Evolutionary conservation across 2,888 invertebrate genomes (phyloP).

Genomic region (Thyatira batis): DNA sequence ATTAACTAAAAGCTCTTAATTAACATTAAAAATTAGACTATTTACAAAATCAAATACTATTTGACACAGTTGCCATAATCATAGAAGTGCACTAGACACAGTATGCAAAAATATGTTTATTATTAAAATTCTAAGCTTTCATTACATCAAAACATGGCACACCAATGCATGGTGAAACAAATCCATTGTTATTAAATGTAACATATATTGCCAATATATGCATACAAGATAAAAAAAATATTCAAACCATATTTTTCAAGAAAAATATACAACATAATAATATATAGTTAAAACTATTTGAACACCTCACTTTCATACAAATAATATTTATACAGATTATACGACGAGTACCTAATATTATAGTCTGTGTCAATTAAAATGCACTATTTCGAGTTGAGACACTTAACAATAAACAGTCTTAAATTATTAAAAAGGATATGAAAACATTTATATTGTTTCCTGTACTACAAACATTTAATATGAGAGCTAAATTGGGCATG

Average conservation of each 20-base stretch:
- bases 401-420: slow-evolving; percentile 48
- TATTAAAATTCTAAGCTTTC: background rate
- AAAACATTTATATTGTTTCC: background rate
- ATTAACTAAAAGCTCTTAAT: slow-evolving; percentile 49
- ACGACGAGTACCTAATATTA: background rate
- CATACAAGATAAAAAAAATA: background rate
- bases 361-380: slow-evolving; percentile 24
- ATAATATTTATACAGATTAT: background rate
- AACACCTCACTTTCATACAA: background rate
- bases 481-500: background rate
- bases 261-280: slow-evolving; percentile 1
- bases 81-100: slow-evolving; percentile 5
- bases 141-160: background rate
- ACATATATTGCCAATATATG: background rate
- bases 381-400: slow-evolving; percentile 27
- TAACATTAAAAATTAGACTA: slow-evolving; percentile 36
- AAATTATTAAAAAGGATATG: slow-evolving; percentile 30
- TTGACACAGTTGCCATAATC: slow-evolving; percentile 10
- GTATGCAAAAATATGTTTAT: background rate
- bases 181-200: background rate
- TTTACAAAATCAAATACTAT: slow-evolving; percentile 38
- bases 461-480: background rate
- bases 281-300: background rate
- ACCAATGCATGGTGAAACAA: background rate
- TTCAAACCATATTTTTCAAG: background rate